Conservation (phyloP, 2,797 vertebrate species). For the Intellagama lesueurii region DNA sequence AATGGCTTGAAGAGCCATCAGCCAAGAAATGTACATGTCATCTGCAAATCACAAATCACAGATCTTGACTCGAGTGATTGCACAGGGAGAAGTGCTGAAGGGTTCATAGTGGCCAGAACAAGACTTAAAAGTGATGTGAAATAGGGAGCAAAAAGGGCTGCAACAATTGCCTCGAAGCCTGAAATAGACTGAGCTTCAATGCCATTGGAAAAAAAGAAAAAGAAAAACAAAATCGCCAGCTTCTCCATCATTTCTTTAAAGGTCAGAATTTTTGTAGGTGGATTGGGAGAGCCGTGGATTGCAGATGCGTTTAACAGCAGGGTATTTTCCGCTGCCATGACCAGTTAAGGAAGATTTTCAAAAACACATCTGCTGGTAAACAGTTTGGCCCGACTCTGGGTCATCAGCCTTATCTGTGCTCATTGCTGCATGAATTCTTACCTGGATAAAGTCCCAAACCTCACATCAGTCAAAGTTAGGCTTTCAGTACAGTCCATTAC, state of each 20-base stretch:
- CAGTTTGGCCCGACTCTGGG: slow-evolving; percentile 96
- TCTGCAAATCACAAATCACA: slow-evolving; percentile 94
- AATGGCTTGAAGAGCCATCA: slow-evolving; percentile 87
- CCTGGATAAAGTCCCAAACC: slow-evolving; percentile 87
- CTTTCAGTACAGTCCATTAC: slow-evolving; percentile 82
- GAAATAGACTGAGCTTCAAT: slow-evolving; percentile 90
- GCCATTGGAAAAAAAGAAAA: slow-evolving; percentile 72
- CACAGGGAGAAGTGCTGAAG: slow-evolving; percentile 92
- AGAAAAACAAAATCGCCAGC: slow-evolving; percentile 76
- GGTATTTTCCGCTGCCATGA: slow-evolving; percentile 98
- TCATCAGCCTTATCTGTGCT: slow-evolving; percentile 91
- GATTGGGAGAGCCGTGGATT: slow-evolving; percentile 89
- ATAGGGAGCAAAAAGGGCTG: slow-evolving; percentile 91
- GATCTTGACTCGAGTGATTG: slow-evolving; percentile 92
- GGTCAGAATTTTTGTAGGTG: slow-evolving; percentile 96
- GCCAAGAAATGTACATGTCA: slow-evolving; percentile 91
- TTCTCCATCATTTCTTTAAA: slow-evolving; percentile 97
- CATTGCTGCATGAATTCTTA: slow-evolving; percentile 88
- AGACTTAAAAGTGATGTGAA: slow-evolving; percentile 94
- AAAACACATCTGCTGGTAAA: slow-evolving; percentile 98
- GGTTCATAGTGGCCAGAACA: slow-evolving; percentile 87
- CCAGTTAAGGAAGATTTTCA: slow-evolving; percentile 96
- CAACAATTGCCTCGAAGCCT: slow-evolving; percentile 90
- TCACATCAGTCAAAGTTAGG: slow-evolving; percentile 83
- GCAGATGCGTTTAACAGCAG: slow-evolving; percentile 96